Evolutionary conservation across 2,888 invertebrate species (phyloP).

Genomic region (Dyspetes luteomarginatus): DNA sequence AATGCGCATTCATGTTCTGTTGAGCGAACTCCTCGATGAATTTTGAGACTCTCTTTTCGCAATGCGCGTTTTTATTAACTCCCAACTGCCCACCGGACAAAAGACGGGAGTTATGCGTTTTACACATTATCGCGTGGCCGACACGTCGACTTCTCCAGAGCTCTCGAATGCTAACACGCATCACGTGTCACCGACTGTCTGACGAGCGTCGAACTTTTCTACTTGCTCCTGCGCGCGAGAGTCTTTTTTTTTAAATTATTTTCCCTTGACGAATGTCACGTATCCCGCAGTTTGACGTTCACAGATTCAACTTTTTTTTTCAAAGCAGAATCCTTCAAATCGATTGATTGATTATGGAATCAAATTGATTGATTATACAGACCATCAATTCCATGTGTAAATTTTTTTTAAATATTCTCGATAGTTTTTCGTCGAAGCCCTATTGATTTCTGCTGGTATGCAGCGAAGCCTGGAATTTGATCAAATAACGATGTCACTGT

Average conservation of each 20-base stretch:
- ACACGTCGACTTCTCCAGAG: not conserved
- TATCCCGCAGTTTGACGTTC: not conserved
- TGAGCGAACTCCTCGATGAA: not conserved
- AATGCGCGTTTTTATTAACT: too few relatives aligned
- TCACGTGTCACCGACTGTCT: slow-evolving; percentile 39
- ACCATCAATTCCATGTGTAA: too few relatives aligned
- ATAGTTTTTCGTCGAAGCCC: too few relatives aligned
- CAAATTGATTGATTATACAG: too few relatives aligned
- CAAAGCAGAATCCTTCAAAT: too few relatives aligned
- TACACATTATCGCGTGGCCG: slow-evolving; percentile 10
- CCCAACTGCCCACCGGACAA: too few relatives aligned
- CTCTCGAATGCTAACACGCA: slow-evolving; percentile 25
- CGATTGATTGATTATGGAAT: too few relatives aligned
- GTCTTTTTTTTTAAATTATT: not conserved
- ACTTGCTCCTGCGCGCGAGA: slow-evolving; percentile 25
- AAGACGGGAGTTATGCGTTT: not conserved
- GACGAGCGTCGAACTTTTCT: slow-evolving; percentile 50
- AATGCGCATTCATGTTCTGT: slow-evolving; percentile 5
- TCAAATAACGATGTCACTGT: not conserved
- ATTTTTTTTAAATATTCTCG: too few relatives aligned
- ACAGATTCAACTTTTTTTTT: not conserved
- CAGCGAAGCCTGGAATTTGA: too few relatives aligned
- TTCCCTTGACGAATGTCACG: not conserved
- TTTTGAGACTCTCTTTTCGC: not conserved
- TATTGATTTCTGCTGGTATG: too few relatives aligned